Base-by-base conservation (phyloP, 2,888 invertebrate genomes). In the Unio delphinus region DNA sequence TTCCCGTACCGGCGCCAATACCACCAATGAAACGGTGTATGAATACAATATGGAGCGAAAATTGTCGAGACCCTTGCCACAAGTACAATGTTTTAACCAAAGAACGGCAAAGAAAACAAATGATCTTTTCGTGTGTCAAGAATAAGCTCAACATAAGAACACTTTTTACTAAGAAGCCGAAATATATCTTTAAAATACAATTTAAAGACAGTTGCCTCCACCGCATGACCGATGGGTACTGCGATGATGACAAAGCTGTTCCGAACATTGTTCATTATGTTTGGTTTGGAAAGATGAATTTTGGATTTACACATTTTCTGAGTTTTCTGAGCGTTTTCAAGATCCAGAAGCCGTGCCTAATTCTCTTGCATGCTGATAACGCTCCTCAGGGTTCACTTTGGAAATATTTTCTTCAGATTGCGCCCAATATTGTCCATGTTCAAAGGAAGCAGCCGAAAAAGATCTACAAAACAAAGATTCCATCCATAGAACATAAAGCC, bases 221-320 rank as follows among this genome's bases (percentile, higher is more conserved):
- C 28, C 73, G 67, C 56, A 68, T 75, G 45, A 67, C 77, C 5
- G 73, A 75, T 61, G 68, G 68, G 71, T 69, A 69, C 34, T 80
- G 80, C 61, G 30, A 61, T 1, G 75, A 75, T 56, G 69, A 66
- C 7, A 58, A 54, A 26, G 23, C 55, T 20, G 80, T 80, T 45
- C 84, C 84, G n/a, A 83, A 80, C 59, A 69, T 84, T 15, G 80
- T 83, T 7, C 84, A 84, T 64, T 84, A 83, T 57, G 79, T 84
- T 8, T 83, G 83, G 82, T 83, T 83, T 61, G 77, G 78, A 11
- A 78, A 72, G 23, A 74, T 69, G 30, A 69, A 78, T 17, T 74
- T 84, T 63, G 75, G 77, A 28, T 77, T 84, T 55, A 74, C 77
- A 30, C 71, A 81, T 58, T 82, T 83, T 61, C 71, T 84, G 18